phyloP scores from a whole-genome alignment of 2,113 vertebrate species.

The Caracal caracal region DNA sequence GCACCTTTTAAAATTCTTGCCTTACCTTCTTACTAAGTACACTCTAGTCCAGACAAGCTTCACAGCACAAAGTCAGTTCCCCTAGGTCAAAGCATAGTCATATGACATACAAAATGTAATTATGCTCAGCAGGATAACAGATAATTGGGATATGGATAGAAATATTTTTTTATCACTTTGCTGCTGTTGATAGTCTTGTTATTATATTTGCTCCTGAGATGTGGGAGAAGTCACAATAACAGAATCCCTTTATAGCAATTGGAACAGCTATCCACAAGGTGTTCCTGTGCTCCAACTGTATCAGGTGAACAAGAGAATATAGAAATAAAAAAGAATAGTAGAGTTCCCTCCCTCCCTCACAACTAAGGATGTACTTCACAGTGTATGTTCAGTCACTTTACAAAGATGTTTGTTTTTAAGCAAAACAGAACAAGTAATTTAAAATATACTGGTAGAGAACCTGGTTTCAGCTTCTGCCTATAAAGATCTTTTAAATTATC shows the following conservation, averaged over 20 bases:
- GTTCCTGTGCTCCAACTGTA: background rate
- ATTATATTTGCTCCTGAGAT: conserved; percentile 36
- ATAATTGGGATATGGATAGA: conserved; percentile 34
- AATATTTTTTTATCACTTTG: conserved; percentile 40
- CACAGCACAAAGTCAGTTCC: background rate
- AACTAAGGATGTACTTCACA: background rate
- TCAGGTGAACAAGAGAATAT: background rate
- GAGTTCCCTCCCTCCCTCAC: background rate
- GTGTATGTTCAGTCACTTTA: background rate
- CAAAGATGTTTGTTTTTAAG: conserved; percentile 6
- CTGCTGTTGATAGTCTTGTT: conserved; percentile 21
- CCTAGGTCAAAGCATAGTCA: background rate
- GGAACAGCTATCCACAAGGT: background rate
- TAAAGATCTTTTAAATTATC: background rate
- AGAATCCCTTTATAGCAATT: background rate
- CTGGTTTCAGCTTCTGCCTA: background rate
- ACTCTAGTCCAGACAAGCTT: background rate
- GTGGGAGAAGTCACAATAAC: background rate
- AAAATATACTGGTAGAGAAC: background rate
- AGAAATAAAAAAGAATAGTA: background rate
- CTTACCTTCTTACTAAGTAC: background rate
- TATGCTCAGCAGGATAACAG: conserved; percentile 55
- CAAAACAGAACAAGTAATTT: background rate
- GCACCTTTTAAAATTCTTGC: background rate
- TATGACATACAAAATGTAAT: conserved; percentile 39